Evolutionary conservation across 2,888 invertebrate genomes (phyloP).

Genomic region (Sialis fuliginosa): DNA sequence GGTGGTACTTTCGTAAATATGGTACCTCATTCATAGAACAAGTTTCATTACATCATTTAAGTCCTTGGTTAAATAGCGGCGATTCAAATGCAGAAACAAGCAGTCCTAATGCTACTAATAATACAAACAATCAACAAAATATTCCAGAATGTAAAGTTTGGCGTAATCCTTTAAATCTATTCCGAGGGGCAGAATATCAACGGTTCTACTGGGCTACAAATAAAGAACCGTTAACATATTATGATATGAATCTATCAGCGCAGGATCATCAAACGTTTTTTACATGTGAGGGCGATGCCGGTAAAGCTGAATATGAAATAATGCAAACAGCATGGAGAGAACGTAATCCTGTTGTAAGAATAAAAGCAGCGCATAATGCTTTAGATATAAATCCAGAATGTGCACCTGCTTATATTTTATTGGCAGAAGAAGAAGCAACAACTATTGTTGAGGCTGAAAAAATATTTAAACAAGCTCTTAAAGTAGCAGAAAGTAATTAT

Average conservation of each 20-base stretch:
- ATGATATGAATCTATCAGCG: slow-evolving; percentile 97
- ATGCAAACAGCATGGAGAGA: slow-evolving; percentile 97
- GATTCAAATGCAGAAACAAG: slow-evolving; percentile 21
- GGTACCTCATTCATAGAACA: slow-evolving; percentile 96
- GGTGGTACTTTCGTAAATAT: slow-evolving; percentile 99
- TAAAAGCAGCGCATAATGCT: slow-evolving; percentile 81
- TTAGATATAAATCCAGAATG: slow-evolving; percentile 78
- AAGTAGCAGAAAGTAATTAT: slow-evolving; percentile 67
- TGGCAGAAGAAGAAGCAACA: slow-evolving; percentile 93
- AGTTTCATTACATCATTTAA: slow-evolving; percentile 84
- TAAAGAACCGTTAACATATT: slow-evolving; percentile 91
- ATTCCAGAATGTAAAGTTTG: slow-evolving; percentile 81
- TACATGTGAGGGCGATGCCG: slow-evolving; percentile 76
- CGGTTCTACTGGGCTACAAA: slow-evolving; percentile 82
- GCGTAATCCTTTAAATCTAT: slow-evolving; percentile 89
- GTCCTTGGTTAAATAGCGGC: slow-evolving; percentile 77
- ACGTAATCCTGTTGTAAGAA: slow-evolving; percentile 74
- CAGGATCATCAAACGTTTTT: slow-evolving; percentile 97
- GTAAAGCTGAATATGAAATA: slow-evolving; percentile 77
- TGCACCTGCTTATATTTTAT: slow-evolving; percentile 82
- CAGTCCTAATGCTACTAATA: slow-evolving; percentile 14
- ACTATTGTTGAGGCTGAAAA: slow-evolving; percentile 80
- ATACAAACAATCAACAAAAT: slow-evolving; percentile 27
- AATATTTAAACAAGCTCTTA: slow-evolving; percentile 64
- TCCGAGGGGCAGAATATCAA: slow-evolving; percentile 92